Base-by-base conservation (phyloP, 2,113 vertebrate genomes). In the Hydrolagus affinis region DNA sequence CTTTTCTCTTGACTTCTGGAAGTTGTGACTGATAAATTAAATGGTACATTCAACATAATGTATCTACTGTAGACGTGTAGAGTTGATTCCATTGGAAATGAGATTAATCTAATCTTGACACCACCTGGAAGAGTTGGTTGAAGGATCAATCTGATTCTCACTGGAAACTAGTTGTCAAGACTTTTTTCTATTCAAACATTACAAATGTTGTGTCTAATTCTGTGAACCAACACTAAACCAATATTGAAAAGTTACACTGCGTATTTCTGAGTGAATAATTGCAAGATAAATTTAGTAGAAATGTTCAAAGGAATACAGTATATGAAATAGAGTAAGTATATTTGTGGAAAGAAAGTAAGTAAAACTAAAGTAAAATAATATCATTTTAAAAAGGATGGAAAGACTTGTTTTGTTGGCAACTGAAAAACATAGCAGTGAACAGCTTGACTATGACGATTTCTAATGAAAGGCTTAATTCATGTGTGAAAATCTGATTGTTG, bases 401-500 rank as follows among this genome's bases (percentile, higher is more conserved):
- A 64, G 4, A 11, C 15, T 57, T 78, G 57, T 23, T 78, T 25
- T 78, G 57, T 60, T 23, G 56, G 11, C 11, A 28, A 21, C 23
- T 77, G 59, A 77, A 14, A 77, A 80, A 57, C 23, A 64, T 25
- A 80, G 15, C 76, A 8, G 62, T 17, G 59, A 80, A 62, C 56
- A 70, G 83, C 83, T 74, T n/a, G n/a, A 60, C 6, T 88, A 86
- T 89, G 86, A 87, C 86, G 80, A 87, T 88, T 87, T 0, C 85
- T 86, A 88, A 87, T 90, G 88, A 88, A 91, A 90, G 89, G 86
- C 88, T 86, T 86, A 88, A 88, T 91, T 91, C 87, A 86, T 88
- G 87, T 93, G 87, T 90, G 87, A 87, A 88, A 87, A 88, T 90
- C 89, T 89, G 88, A 88, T 89, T 90, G 88, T 86, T 89, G 87